Evolutionary conservation across 2,797 vertebrate genomes (phyloP).

Genomic region (Gymnoscopelus microlampas): DNA sequence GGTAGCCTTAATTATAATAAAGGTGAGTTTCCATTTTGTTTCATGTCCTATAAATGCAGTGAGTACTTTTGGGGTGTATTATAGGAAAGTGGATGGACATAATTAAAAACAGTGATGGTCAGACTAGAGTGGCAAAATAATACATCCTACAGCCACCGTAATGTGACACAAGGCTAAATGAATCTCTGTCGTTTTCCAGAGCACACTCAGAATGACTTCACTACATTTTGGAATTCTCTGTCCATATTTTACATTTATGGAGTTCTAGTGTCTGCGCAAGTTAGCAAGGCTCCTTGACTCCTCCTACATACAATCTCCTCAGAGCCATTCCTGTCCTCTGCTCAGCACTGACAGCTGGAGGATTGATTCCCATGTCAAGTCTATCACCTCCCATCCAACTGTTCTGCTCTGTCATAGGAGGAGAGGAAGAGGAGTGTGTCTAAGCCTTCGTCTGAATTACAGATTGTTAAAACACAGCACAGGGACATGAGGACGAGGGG

Average conservation of each 20-base stretch:
- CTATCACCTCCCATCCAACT: too few relatives aligned
- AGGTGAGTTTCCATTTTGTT: too few relatives aligned
- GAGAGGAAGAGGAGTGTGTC: too few relatives aligned
- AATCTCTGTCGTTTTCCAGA: slow-evolving; percentile 4
- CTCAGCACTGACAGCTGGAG: too few relatives aligned
- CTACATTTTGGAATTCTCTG: slow-evolving; percentile 11
- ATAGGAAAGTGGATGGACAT: background rate
- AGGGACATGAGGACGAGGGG: too few relatives aligned
- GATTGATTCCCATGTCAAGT: too few relatives aligned
- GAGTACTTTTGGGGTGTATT: slow-evolving; percentile 38
- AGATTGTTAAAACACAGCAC: too few relatives aligned
- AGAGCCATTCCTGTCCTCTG: too few relatives aligned
- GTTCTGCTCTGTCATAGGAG: too few relatives aligned
- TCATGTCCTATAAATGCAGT: too few relatives aligned
- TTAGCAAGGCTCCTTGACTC: background rate
- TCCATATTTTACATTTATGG: slow-evolving; percentile 49
- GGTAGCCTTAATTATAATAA: too few relatives aligned
- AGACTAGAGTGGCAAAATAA: slow-evolving; percentile 46
- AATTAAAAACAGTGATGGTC: slow-evolving; percentile 63
- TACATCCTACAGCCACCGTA: slow-evolving; percentile 55
- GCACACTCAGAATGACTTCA: slow-evolving; percentile 7
- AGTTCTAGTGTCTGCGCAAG: background rate
- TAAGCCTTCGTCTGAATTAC: too few relatives aligned
- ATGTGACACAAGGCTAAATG: slow-evolving; percentile 33
- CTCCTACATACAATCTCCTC: background rate